These are phyloP conservation scores for Sceloporus undulatus DNA, from an alignment of 2,113 vertebrate genomes.

Conservation along the genomic window DNA sequence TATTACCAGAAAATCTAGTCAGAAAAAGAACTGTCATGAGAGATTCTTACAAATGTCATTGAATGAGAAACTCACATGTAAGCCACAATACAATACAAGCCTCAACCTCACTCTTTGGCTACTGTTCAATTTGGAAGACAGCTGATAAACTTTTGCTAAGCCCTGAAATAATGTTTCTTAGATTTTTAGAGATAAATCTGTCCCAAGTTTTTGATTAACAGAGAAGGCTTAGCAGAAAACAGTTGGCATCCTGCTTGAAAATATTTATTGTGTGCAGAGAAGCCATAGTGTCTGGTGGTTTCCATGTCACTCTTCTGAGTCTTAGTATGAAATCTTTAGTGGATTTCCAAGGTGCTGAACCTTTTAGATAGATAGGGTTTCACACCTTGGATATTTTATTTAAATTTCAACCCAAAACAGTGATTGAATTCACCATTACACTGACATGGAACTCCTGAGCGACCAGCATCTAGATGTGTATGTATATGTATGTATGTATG, in stretches of 20 bases:
- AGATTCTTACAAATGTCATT: constrained; percentile 46
- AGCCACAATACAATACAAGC: constrained; percentile 40
- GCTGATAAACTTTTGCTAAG: background rate
- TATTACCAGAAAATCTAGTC: constrained; percentile 44
- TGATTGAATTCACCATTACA: too few species aligned
- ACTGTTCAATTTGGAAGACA: constrained; percentile 16
- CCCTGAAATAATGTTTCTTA: background rate
- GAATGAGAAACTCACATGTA: constrained; percentile 48
- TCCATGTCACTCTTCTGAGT: too few species aligned
- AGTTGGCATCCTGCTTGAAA: background rate
- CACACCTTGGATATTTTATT: too few species aligned
- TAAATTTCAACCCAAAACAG: too few species aligned
- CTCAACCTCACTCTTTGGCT: constrained; percentile 40
- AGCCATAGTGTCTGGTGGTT: too few species aligned
- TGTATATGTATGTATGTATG: too few species aligned
- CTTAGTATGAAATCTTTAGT: too few species aligned
- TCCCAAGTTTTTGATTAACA: background rate
- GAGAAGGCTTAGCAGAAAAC: background rate
- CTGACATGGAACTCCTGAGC: too few species aligned
- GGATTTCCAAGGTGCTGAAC: too few species aligned
- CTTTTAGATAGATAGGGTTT: too few species aligned
- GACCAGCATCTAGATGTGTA: too few species aligned
- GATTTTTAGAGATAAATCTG: background rate
- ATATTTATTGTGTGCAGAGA: background rate
- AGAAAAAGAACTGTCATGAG: constrained; percentile 47